These are phyloP conservation scores for Galaxea fascicularis DNA, from an alignment of 92 coral and sea anemone genomes.

Conservation along the genomic window DNA sequence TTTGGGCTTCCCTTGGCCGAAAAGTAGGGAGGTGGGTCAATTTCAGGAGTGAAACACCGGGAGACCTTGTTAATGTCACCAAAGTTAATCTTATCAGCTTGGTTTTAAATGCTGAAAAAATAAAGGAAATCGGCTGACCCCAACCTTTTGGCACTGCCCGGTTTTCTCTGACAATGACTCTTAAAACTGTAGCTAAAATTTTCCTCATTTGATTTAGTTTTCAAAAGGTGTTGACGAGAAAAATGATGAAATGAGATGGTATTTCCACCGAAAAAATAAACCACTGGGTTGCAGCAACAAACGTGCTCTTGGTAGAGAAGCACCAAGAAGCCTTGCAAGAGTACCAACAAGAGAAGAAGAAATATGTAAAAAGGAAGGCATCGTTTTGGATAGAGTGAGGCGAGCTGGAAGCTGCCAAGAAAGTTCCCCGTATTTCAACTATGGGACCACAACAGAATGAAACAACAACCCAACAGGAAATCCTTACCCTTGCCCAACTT, in stretches of 20 bases:
- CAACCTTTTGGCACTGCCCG: too few relatives aligned
- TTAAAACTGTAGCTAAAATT: slow-evolving; percentile 1
- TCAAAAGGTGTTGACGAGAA: slow-evolving; percentile 30
- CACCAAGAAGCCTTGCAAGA: slow-evolving; percentile 34
- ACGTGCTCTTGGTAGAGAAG: slow-evolving; percentile 44
- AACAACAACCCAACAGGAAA: slow-evolving; percentile 25
- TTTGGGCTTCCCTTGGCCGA: too few relatives aligned
- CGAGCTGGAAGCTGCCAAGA: slow-evolving; percentile 41
- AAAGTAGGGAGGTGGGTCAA: slow-evolving; percentile 22
- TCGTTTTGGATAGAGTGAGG: slow-evolving; percentile 50
- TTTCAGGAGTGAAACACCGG: slow-evolving; percentile 29
- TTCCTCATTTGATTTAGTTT: slow-evolving; percentile 22
- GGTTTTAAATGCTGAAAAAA: slow-evolving; percentile 19
- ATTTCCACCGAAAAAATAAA: slow-evolving; percentile 42
- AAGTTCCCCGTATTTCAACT: slow-evolving; percentile 33
- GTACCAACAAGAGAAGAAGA: slow-evolving; percentile 6
- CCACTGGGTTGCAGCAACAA: slow-evolving; percentile 41
- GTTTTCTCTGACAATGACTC: too few relatives aligned
- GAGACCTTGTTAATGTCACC: slow-evolving; percentile 29
- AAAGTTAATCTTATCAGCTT: slow-evolving; percentile 24
- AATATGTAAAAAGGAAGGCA: slow-evolving; percentile 3
- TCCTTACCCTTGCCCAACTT: slow-evolving; percentile 23
- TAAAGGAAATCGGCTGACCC: too few relatives aligned
- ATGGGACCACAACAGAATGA: slow-evolving; percentile 4
- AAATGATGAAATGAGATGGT: slow-evolving; percentile 16